A percentile compares a stretch with the other conserved stretches of the same genome.
These are phyloP conservation scores for Pseudomyrmex flavicornis DNA, from an alignment of 1,140 invertebrate species.

Conservation along the genomic window DNA sequence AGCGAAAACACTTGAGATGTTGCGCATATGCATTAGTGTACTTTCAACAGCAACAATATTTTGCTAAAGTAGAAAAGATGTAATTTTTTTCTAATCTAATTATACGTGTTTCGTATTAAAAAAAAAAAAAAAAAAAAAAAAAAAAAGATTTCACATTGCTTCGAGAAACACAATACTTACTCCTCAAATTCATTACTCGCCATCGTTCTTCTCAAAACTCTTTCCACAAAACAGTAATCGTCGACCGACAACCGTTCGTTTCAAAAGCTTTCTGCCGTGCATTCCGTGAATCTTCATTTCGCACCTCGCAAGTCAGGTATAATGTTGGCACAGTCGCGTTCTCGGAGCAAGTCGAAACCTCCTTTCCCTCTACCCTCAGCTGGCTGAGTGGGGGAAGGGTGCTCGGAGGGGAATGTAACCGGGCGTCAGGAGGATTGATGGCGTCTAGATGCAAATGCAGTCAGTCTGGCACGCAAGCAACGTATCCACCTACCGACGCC, in stretches of 20 bases:
- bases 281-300: slow-evolving; percentile 41
- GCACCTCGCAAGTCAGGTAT: slow-evolving; percentile 48
- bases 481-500: slow-evolving; percentile 84
- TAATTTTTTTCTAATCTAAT: too few relatives aligned
- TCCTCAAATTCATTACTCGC: neutral
- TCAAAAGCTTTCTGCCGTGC: neutral
- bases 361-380: slow-evolving; percentile 29
- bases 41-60: too few relatives aligned
- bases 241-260: neutral
- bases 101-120: neutral
- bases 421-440: slow-evolving; percentile 86
- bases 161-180: neutral
- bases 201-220: neutral
- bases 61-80: too few relatives aligned
- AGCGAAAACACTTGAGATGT: neutral
- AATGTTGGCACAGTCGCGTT: slow-evolving; percentile 29
- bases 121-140: neutral
- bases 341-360: slow-evolving; percentile 53
- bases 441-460: slow-evolving; percentile 86
- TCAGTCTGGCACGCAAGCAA: slow-evolving; percentile 84
- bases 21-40: neutral
- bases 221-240: slow-evolving; percentile 4
- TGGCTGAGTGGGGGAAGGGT: slow-evolving; percentile 56
- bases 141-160: neutral
- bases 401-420: slow-evolving; percentile 75